Evolutionary conservation across 2,888 invertebrate genomes (phyloP).

Genomic region (Sycophila texana): DNA sequence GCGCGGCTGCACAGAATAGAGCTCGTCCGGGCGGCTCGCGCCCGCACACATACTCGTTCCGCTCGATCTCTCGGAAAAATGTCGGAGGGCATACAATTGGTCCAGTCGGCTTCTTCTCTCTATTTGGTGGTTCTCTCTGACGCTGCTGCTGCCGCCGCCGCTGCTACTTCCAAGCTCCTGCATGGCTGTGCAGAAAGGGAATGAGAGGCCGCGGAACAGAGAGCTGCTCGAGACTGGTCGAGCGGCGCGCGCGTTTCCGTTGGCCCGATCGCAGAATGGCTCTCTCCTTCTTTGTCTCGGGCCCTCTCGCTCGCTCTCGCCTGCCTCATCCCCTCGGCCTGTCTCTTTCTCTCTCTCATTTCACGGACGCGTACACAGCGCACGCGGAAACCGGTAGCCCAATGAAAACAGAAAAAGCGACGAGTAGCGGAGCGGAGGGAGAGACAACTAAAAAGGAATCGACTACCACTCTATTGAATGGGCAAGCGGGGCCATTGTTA

Average conservation of each 20-base stretch:
- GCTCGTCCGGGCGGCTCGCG: neutral
- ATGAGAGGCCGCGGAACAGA: neutral
- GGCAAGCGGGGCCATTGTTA: constrained; percentile 62
- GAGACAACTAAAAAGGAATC: constrained; percentile 58
- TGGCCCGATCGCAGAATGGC: constrained; percentile 28
- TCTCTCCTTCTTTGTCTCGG: neutral
- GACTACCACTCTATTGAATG: constrained; percentile 61
- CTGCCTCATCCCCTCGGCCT: neutral
- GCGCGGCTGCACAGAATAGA: constrained; percentile 9
- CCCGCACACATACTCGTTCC: neutral
- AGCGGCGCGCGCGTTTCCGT: constrained; percentile 51
- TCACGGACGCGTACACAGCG: constrained; percentile 2
- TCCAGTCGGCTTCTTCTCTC: constrained; percentile 53
- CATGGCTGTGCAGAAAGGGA: constrained; percentile 1
- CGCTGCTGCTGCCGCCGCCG: constrained; percentile 23
- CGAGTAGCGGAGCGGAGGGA: neutral
- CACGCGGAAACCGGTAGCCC: constrained; percentile 12
- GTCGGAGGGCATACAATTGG: constrained; percentile 56
- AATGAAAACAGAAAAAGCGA: constrained; percentile 12
- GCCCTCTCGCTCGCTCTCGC: constrained; percentile 4
- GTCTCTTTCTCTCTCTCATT: neutral
- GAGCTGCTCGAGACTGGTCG: neutral
- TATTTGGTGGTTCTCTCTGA: constrained; percentile 53
- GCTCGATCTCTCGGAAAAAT: constrained; percentile 61
- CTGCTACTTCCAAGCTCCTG: neutral